Evolutionary conservation across 2,113 vertebrate genomes (phyloP).

Genomic region (Archocentrus centrarchus): DNA sequence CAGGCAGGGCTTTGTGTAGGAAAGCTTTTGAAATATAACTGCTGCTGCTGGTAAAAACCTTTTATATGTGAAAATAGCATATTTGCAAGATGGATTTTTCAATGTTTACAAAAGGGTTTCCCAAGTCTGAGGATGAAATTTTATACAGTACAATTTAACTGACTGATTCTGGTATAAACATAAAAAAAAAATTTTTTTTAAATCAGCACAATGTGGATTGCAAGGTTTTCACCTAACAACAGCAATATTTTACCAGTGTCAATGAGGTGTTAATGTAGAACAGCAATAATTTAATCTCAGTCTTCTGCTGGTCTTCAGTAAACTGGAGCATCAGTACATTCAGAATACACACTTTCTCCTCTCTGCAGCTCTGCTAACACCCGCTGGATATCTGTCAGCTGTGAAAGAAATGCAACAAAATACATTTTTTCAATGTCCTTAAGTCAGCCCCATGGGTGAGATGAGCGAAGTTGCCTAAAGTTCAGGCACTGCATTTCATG

Average conservation of each 20-base stretch:
- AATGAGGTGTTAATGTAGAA: constrained; percentile 44
- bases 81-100: not conserved
- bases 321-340: constrained; percentile 37
- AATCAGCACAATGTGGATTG: constrained; percentile 1
- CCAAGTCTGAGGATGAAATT: not conserved
- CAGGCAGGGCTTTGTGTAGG: constrained; percentile 29
- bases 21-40: constrained; percentile 31
- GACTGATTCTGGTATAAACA: constrained; percentile 36
- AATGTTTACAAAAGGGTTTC: constrained; percentile 18
- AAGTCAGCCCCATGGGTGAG: not conserved
- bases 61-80: constrained; percentile 48
- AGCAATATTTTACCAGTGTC: constrained; percentile 46
- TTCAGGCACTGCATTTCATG: constrained; percentile 61
- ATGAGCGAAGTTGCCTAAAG: constrained; percentile 33
- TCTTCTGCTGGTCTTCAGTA: constrained; percentile 20
- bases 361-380: not conserved
- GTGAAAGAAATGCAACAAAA: constrained; percentile 24
- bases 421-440: not conserved
- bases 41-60: constrained; percentile 58
- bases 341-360: constrained; percentile 14
- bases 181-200: constrained; percentile 27
- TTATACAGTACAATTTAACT: constrained; percentile 7
- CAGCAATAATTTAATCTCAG: constrained; percentile 44
- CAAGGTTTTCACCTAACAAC: constrained; percentile 47
- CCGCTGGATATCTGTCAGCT: constrained; percentile 15